Conservation (phyloP, 2,113 vertebrate species). For the Cinclus cinclus region DNA sequence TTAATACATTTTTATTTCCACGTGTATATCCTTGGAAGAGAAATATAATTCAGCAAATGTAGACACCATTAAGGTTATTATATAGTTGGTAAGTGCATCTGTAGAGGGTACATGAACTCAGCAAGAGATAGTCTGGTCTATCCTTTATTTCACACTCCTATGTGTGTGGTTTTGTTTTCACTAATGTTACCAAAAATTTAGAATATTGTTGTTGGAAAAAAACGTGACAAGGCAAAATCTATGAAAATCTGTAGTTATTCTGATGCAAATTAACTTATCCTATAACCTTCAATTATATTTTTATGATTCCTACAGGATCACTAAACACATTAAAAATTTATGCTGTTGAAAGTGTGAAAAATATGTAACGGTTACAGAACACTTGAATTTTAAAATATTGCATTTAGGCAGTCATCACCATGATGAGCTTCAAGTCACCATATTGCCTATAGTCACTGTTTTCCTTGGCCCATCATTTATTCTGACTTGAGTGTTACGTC, state of each 20-base stretch:
- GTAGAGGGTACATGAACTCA: neutral
- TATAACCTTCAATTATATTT: slow-evolving; percentile 15
- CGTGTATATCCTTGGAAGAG: slow-evolving; percentile 36
- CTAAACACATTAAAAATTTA: slow-evolving; percentile 4
- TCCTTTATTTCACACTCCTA: neutral
- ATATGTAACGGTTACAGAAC: slow-evolving; percentile 38
- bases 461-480: slow-evolving; percentile 15
- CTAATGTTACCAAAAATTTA: neutral
- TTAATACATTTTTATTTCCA: slow-evolving; percentile 68
- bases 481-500: slow-evolving; percentile 6
- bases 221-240: neutral
- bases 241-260: neutral
- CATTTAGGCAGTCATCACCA: neutral
- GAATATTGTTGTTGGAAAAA: neutral
- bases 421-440: neutral
- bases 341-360: slow-evolving; percentile 19
- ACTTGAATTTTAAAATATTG: slow-evolving; percentile 21
- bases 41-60: slow-evolving; percentile 45
- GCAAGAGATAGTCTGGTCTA: neutral
- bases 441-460: neutral
- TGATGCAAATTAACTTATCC: slow-evolving; percentile 17
- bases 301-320: neutral
- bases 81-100: neutral
- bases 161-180: neutral
- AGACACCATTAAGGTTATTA: neutral